phyloP scores from a whole-genome alignment of 2,888 invertebrate genomes.

The Hydropsyche betteni region DNA sequence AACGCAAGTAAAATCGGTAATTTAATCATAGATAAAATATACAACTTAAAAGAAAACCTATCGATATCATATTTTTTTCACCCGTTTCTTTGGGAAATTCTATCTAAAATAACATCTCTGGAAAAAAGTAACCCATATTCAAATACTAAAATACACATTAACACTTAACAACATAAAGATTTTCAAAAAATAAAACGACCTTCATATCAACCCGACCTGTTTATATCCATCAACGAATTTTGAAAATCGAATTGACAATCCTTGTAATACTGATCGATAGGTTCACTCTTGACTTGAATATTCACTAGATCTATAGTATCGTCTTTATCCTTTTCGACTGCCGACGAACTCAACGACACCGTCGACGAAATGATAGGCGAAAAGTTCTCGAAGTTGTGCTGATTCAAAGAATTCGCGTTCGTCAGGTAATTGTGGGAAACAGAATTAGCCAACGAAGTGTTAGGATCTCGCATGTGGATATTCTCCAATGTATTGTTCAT shows the following conservation, averaged over 20 bases:
- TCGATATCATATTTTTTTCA: too few species aligned
- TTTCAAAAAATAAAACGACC: too few species aligned
- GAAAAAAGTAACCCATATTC: too few species aligned
- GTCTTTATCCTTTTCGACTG: background rate
- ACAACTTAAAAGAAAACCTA: too few species aligned
- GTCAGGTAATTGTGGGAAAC: background rate
- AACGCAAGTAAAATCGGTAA: too few species aligned
- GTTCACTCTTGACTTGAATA: constrained; percentile 33
- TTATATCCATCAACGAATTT: constrained; percentile 19
- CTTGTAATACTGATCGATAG: constrained; percentile 32
- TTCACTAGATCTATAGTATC: constrained; percentile 7
- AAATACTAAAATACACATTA: too few species aligned
- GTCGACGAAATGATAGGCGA: constrained; percentile 50
- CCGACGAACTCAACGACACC: constrained; percentile 42
- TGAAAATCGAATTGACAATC: constrained; percentile 13
- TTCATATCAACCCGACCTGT: background rate
- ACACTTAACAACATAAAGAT: too few species aligned
- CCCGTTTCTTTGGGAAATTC: too few species aligned
- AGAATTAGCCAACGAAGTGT: background rate
- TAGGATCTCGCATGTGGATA: too few species aligned
- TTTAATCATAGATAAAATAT: too few species aligned
- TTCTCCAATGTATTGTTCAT: background rate
- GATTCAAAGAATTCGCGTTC: background rate
- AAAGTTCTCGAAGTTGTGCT: constrained; percentile 41
- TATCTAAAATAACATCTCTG: too few species aligned